Base-by-base conservation (phyloP, 2,888 invertebrate genomes). In the Caenorhabditis sulstoni region DNA sequence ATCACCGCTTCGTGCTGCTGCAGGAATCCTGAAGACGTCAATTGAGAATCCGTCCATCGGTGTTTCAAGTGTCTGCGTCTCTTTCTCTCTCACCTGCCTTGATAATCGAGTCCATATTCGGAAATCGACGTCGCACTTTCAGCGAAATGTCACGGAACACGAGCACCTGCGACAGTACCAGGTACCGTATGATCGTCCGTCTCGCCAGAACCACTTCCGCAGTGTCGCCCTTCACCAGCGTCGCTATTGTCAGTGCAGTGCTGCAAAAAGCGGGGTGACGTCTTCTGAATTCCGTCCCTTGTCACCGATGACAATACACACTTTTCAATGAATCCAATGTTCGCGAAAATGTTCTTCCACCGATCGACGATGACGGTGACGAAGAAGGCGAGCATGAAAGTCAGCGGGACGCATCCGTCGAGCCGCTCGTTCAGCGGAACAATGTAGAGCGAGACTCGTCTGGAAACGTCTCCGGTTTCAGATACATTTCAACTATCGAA, bases 81-180 rank as follows among this genome's bases (percentile, higher is more conserved):
- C n/a, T 35, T 11, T 5, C n/a, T 8, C 11, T 41, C 23, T 47
- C 23, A 83, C 85, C 85, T 14, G 83, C 74, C 18, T 81, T 76
- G 8, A 87, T 79, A 12, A 87, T 76, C 2, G 86, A 65, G 23
- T 85, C 82, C 47, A 74, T 73, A 23, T 84, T 84, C 4, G 87
- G 87, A 47, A 86, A 87, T 11, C 87, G 52, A 35, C 86, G 59
- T 9, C 87, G 64, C 0, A 85, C 86, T 58, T 78, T 78, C 50
- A 87, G 44, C 0, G 87, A 87, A 58, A 87, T 86, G 58, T 87
- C 87, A 12, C 87, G 83, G 55, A 86, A 87, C 1, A 87, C 85
- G 11, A 87, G 79, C 47, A 87, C 79, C 66, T 83, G 83, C 0
- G 81, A 79, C 9, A 83, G 59, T 4, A 81, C 81, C 44, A 83